Conservation (phyloP, 2,113 vertebrate genomes). For the Lampris megalopsis region DNA sequence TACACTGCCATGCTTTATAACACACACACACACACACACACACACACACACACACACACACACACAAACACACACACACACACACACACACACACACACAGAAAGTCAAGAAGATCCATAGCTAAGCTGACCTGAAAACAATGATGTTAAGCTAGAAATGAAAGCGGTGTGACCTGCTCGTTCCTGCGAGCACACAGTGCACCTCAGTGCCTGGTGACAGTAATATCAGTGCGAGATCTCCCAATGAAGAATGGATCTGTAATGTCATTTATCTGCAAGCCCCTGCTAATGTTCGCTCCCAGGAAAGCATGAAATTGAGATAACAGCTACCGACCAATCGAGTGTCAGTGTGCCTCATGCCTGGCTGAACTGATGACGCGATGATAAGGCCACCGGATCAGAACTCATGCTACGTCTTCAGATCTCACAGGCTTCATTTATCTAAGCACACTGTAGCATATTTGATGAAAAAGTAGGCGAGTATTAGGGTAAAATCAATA, state of each 20-base stretch:
- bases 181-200: conserved; percentile 34
- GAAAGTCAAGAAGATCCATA: conserved; percentile 29
- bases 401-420: conserved; percentile 37
- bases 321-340: conserved; percentile 79
- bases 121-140: conserved; percentile 39
- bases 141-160: conserved; percentile 48
- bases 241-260: conserved; percentile 69
- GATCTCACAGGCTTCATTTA: conserved; percentile 52
- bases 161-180: conserved; percentile 62
- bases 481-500: conserved; percentile 69
- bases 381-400: conserved; percentile 62
- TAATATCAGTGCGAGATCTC: conserved; percentile 68
- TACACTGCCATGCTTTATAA: background rate
- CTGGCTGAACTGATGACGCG: conserved; percentile 64
- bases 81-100: conserved; percentile 29
- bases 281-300: conserved; percentile 75
- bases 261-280: conserved; percentile 81
- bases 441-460: conserved; percentile 27
- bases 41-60: conserved; percentile 25
- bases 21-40: conserved; percentile 17
- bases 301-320: conserved; percentile 74
- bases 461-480: conserved; percentile 45
- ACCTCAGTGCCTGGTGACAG: conserved; percentile 41
- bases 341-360: conserved; percentile 72
- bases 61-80: conserved; percentile 24